Conservation (phyloP, 2,797 vertebrate genomes). For the Staurois parvus region DNA sequence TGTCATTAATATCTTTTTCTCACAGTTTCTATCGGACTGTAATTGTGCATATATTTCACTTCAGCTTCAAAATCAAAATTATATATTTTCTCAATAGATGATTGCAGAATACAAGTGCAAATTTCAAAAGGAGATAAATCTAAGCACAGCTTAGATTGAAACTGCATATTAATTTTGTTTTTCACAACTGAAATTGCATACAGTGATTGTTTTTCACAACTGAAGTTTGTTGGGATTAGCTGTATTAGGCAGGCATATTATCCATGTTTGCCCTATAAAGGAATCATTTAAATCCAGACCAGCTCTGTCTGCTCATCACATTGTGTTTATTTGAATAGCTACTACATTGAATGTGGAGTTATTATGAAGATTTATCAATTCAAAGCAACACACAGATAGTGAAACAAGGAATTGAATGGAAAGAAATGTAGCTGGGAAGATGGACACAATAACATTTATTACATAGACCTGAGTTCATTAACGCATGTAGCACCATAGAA, state of each 20-base stretch:
- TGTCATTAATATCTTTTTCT: background rate
- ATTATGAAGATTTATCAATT: slow-evolving; percentile 26
- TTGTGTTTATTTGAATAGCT: slow-evolving; percentile 41
- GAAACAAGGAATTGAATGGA: slow-evolving; percentile 36
- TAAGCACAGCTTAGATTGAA: slow-evolving; percentile 13
- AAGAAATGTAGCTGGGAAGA: background rate
- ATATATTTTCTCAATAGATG: slow-evolving; percentile 26
- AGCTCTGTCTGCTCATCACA: slow-evolving; percentile 12
- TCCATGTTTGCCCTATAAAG: slow-evolving; percentile 36
- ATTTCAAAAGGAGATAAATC: background rate
- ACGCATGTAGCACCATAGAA: background rate
- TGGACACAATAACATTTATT: background rate
- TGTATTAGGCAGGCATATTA: slow-evolving; percentile 47
- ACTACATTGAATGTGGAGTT: slow-evolving; percentile 13
- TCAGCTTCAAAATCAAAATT: background rate
- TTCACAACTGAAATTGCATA: slow-evolving; percentile 1
- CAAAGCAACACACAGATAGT: slow-evolving; percentile 3
- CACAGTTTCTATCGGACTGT: background rate
- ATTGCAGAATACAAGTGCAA: slow-evolving; percentile 18
- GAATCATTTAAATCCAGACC: slow-evolving; percentile 37
- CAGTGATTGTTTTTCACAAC: slow-evolving; percentile 15
- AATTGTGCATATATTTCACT: slow-evolving; percentile 16
- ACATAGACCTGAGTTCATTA: background rate
- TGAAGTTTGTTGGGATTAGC: slow-evolving; percentile 44
- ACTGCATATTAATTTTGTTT: slow-evolving; percentile 3